A percentile compares a stretch with the other conserved stretches of the same genome.
Evolutionary conservation across 2,113 vertebrate genomes (phyloP).

Genomic region (Mandrillus leucophaeus): DNA sequence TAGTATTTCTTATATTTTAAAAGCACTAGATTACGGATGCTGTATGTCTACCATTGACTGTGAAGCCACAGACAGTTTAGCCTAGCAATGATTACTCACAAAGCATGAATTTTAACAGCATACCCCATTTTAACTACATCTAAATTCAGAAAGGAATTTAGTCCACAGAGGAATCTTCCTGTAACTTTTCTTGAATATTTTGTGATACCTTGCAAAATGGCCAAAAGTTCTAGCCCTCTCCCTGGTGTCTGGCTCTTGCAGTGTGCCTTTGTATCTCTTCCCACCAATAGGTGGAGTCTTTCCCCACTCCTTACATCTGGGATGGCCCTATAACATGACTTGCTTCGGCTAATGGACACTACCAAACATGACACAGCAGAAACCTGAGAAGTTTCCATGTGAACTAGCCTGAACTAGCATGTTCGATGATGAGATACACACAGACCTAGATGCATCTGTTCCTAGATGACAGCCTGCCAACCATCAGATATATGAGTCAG

Average conservation of each 20-base stretch:
- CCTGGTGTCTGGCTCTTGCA: background rate
- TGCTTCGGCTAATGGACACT: background rate
- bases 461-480: background rate
- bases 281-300: background rate
- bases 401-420: background rate
- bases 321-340: background rate
- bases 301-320: background rate
- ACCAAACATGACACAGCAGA: background rate
- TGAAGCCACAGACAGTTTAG: conserved; percentile 13
- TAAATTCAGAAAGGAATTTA: background rate
- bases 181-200: background rate
- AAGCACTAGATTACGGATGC: background rate
- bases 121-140: background rate
- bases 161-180: background rate
- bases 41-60: conserved; percentile 1
- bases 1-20: conserved; percentile 43
- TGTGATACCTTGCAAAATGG: background rate
- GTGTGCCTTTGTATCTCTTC: background rate
- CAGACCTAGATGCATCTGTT: background rate
- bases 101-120: conserved; percentile 30
- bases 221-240: background rate
- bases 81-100: background rate
- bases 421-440: background rate
- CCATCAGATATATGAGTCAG: background rate
- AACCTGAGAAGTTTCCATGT: background rate